Base-by-base conservation (phyloP, 2,797 vertebrate genomes). In the Lutra lutra region DNA sequence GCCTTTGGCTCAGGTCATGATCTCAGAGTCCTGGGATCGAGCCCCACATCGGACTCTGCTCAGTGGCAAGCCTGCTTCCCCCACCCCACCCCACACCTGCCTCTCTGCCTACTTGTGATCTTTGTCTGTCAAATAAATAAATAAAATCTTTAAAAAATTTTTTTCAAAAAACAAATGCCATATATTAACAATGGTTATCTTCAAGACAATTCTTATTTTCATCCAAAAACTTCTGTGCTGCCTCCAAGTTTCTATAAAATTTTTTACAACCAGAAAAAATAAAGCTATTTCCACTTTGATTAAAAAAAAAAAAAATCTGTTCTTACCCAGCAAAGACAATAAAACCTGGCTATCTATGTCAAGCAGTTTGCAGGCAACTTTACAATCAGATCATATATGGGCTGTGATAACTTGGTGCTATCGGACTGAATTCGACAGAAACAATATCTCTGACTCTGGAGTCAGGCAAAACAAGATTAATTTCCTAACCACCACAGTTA, bases 211-310 rank as follows among this genome's bases (percentile, higher is more conserved):
- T 60, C 5, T 77, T 78, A 85, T 40, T 82, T 79, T 79, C 38
- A 91, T n/a, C 27, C 68, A 75, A 58, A 96, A 84, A 78, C 27
- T 78, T 48, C 10, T 64, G 58, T 51, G 8, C 25, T 80, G 56
- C 73, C 86, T 86, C 27, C 73, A 75, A 85, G 80, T 94, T 95
- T 73, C 85, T 77, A 27, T n/a, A 89, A 60, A 75, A 3, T 35
- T 40, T 91, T 83, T 83, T 51, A 77, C 7, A 93, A 72, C 64
- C 18, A 86, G 62, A 12, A 90, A 79, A 86, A 93, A 90, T 72
- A 83, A 58, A 35, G 21, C 15, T 46, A 80, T 68, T 91, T 77
- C 66, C 40, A 82, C 29, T 95, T 72, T 18, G 29, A 64, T 20
- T 23, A 14, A 43, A 43, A 75, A 54, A 46, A 85, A 94, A 72